Conservation (phyloP, 2,797 vertebrate species). For the Chaetophractus vellerosus region DNA sequence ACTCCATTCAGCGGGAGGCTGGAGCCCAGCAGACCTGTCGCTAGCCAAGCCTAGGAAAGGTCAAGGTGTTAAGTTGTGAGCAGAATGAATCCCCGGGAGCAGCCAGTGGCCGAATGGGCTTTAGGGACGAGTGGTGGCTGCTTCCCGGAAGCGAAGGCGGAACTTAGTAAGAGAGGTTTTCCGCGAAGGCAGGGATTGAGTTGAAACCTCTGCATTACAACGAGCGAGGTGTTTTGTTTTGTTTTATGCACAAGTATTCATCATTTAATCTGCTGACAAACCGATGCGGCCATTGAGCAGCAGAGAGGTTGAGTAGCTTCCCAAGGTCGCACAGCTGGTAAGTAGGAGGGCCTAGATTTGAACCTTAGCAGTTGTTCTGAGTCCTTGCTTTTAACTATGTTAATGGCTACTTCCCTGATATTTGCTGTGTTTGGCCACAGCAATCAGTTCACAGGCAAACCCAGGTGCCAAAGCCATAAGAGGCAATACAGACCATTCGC, state of each 20-base stretch:
- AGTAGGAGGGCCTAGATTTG: neutral
- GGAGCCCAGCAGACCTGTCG: neutral
- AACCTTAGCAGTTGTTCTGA: neutral
- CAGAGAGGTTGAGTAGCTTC: neutral
- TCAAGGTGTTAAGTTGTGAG: conserved; percentile 17
- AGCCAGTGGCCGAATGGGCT: too few relatives aligned
- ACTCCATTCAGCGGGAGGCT: neutral
- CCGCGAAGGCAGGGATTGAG: neutral
- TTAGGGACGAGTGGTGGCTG: neutral
- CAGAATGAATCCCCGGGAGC: neutral
- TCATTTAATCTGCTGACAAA: neutral
- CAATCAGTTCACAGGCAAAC: neutral
- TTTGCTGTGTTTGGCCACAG: neutral
- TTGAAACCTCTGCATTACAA: neutral
- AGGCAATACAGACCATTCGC: neutral
- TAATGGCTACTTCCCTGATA: neutral
- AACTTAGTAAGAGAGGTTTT: neutral
- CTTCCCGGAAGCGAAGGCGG: neutral
- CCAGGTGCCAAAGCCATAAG: neutral
- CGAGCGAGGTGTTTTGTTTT: neutral
- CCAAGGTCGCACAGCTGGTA: neutral
- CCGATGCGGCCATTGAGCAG: neutral
- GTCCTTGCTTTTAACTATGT: neutral
- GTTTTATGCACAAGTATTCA: neutral
- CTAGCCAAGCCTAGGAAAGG: neutral